Percentiles rank a stretch among this genome's conserved stretches.
These are phyloP conservation scores for Cassiopea xamachana DNA, from an alignment of 30 jellyfish, hydroid and myxozoan species.

Conservation along the genomic window DNA sequence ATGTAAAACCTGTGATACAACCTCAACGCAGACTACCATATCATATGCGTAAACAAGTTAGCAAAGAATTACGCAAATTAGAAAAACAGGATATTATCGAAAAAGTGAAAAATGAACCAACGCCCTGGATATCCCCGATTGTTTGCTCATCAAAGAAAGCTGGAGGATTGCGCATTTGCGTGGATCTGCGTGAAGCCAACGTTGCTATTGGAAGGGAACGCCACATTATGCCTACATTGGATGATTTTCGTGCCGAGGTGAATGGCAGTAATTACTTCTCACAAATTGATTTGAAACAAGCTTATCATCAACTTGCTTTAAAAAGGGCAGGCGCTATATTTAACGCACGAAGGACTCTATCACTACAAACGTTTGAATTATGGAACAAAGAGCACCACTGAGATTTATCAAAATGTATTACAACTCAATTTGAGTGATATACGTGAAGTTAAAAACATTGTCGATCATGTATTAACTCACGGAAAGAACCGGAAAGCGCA, in stretches of 20 bases:
- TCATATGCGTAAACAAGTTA: constrained; percentile 7
- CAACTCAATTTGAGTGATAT: constrained; percentile 27
- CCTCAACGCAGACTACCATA: not conserved
- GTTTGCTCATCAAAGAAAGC: constrained; percentile 47
- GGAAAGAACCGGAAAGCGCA: constrained; percentile 54
- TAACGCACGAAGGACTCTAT: constrained; percentile 23
- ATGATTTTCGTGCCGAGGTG: constrained; percentile 27
- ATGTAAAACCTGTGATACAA: constrained; percentile 7
- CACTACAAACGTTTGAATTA: constrained; percentile 40
- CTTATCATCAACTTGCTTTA: constrained; percentile 46
- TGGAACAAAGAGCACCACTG: constrained; percentile 41
- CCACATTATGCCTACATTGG: constrained; percentile 47
- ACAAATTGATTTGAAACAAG: constrained; percentile 25
- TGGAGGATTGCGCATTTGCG: constrained; percentile 46
- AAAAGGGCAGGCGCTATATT: constrained; percentile 35
- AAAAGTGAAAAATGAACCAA: not conserved
- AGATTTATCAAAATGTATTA: constrained; percentile 46
- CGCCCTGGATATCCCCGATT: constrained; percentile 63
- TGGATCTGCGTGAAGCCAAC: constrained; percentile 50
- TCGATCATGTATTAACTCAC: constrained; percentile 40
- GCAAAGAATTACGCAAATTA: not conserved
- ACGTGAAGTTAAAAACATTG: constrained; percentile 21
- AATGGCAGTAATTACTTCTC: constrained; percentile 32
- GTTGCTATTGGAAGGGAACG: constrained; percentile 49
- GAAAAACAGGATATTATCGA: not conserved